Evolutionary conservation across 2,113 vertebrate species (phyloP).

Genomic region (Morone saxatilis): DNA sequence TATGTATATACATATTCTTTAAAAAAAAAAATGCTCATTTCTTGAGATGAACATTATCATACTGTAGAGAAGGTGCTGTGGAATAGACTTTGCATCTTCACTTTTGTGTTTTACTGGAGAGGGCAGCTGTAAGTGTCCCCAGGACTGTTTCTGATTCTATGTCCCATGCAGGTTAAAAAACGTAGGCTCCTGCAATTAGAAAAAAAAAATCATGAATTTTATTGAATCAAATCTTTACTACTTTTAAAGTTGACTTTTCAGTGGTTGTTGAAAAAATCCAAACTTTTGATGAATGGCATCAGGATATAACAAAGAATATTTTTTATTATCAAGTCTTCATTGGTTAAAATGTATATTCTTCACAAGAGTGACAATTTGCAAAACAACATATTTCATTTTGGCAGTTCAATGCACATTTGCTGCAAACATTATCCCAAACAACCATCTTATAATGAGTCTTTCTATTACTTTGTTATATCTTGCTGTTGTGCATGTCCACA

Average conservation of each 20-base stretch:
- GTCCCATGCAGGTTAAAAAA: not conserved
- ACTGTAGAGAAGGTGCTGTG: not conserved
- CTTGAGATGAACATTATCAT: not conserved
- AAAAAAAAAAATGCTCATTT: not conserved
- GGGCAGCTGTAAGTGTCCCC: conserved; percentile 1
- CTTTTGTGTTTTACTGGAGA: not conserved
- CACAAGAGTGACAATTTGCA: not conserved
- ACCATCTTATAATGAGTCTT: not conserved
- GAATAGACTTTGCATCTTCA: not conserved
- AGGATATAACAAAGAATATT: not conserved
- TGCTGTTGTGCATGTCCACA: conserved; percentile 14
- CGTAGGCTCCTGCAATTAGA: too few relatives aligned
- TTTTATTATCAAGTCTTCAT: not conserved
- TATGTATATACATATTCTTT: too few relatives aligned
- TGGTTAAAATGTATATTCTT: not conserved
- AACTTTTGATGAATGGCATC: not conserved
- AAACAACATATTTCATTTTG: not conserved
- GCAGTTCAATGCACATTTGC: not conserved
- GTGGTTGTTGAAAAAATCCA: not conserved
- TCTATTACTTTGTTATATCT: not conserved
- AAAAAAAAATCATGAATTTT: not conserved
- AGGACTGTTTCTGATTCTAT: not conserved
- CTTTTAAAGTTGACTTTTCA: not conserved
- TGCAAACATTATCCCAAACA: not conserved
- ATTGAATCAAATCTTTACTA: not conserved